Conservation (phyloP, 2,888 invertebrate genomes). For the Cerastis leucographa region DNA sequence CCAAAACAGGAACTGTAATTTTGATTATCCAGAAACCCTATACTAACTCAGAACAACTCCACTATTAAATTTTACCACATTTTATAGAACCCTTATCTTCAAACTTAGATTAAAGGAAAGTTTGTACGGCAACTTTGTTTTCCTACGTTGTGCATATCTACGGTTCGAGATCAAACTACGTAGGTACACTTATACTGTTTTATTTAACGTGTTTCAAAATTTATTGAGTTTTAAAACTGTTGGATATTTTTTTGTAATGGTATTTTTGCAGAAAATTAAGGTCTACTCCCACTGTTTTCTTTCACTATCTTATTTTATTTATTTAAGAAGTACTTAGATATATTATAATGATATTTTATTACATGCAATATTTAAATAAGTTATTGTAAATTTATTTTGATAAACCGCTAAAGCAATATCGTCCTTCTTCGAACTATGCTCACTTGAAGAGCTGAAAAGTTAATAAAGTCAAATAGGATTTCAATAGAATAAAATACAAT, state of each 20-base stretch:
- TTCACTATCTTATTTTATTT: background rate
- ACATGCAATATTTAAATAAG: conserved; percentile 3
- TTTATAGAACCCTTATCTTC: conserved; percentile 71
- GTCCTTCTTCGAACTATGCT: conserved; percentile 8
- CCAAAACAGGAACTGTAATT: conserved; percentile 8
- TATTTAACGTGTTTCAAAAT: conserved; percentile 44
- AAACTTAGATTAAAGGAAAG: conserved; percentile 77
- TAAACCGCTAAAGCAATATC: conserved; percentile 24
- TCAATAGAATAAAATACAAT: conserved; percentile 30
- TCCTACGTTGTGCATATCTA: conserved; percentile 59
- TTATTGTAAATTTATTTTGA: conserved; percentile 24
- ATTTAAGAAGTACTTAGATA: background rate
- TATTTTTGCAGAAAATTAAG: background rate
- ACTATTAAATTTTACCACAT: conserved; percentile 65
- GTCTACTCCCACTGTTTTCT: background rate
- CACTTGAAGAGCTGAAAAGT: conserved; percentile 25
- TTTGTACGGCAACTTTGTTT: conserved; percentile 68
- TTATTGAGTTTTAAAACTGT: background rate
- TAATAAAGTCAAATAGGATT: conserved; percentile 32
- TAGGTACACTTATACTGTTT: conserved; percentile 26
- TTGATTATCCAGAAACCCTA: conserved; percentile 27
- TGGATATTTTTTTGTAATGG: no score
- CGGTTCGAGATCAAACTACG: conserved; percentile 32
- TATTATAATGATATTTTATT: conserved; percentile 1
- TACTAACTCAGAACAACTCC: conserved; percentile 52